Conservation (phyloP, 2,888 invertebrate species). For the Aelia acuminata region DNA sequence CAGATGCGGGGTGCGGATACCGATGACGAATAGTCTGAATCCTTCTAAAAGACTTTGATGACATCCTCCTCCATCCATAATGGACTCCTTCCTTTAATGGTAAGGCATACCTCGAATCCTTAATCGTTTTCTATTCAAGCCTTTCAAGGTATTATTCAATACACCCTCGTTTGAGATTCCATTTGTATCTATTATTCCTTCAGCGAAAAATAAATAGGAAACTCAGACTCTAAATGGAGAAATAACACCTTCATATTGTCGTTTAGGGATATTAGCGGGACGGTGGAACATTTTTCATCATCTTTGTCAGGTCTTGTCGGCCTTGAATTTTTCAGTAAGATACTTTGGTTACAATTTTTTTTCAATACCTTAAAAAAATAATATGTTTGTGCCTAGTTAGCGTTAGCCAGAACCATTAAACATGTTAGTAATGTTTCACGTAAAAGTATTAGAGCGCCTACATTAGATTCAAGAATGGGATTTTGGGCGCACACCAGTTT, state of each 20-base stretch:
- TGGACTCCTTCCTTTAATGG: neutral
- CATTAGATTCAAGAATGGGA: too few relatives aligned
- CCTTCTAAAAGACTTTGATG: neutral
- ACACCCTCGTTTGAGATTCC: neutral
- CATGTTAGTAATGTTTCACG: too few relatives aligned
- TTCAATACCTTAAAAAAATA: too few relatives aligned
- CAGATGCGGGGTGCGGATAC: neutral
- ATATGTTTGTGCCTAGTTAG: too few relatives aligned
- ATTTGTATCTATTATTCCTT: neutral
- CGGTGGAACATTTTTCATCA: neutral
- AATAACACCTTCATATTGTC: neutral
- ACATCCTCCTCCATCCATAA: neutral
- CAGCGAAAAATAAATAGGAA: neutral
- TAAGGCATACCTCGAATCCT: neutral
- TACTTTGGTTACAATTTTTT: neutral
- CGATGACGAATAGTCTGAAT: neutral
- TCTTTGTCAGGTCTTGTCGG: neutral
- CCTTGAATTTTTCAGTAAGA: neutral
- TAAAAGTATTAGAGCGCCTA: too few relatives aligned
- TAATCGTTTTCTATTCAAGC: slow-evolving; percentile 1
- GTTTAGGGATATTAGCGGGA: neutral
- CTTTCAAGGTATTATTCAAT: neutral
- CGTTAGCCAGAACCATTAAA: too few relatives aligned
- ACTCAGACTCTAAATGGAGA: neutral
- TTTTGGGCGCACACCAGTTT: too few relatives aligned